Conservation (phyloP, 2,888 invertebrate genomes). For the Cosmia pyralina region DNA sequence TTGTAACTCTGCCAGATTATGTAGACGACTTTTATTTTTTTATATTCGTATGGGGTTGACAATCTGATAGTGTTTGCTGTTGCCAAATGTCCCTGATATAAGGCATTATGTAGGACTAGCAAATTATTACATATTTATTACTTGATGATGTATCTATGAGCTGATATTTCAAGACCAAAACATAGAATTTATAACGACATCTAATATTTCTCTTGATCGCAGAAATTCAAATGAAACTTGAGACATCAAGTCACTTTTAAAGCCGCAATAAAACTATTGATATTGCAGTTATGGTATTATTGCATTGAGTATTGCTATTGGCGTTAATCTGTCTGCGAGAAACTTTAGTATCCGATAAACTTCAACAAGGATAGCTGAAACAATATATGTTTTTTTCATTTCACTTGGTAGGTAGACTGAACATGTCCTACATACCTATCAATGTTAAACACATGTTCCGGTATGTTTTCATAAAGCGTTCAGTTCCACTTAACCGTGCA, state of each 20-base stretch:
- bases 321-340: slow-evolving; percentile 26
- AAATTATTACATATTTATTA: slow-evolving; percentile 39
- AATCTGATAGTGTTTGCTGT: slow-evolving; percentile 39
- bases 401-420: not conserved
- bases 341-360: slow-evolving; percentile 45
- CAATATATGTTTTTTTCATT: not conserved
- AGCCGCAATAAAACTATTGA: slow-evolving; percentile 34
- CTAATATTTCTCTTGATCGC: slow-evolving; percentile 4
- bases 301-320: slow-evolving; percentile 23
- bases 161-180: slow-evolving; percentile 3
- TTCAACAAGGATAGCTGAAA: slow-evolving; percentile 13
- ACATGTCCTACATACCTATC: not conserved
- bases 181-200: not conserved
- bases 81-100: slow-evolving; percentile 55
- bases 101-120: slow-evolving; percentile 25
- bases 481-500: slow-evolving; percentile 66
- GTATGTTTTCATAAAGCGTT: slow-evolving; percentile 60
- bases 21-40: slow-evolving; percentile 64
- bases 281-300: slow-evolving; percentile 14
- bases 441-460: slow-evolving; percentile 38
- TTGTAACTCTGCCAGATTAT: slow-evolving; percentile 63
- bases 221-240: slow-evolving; percentile 18
- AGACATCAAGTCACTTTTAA: slow-evolving; percentile 15
- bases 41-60: slow-evolving; percentile 48
- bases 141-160: slow-evolving; percentile 16